Evolutionary conservation across 2,888 invertebrate species (phyloP).

Genomic region (Volucella zonaria): DNA sequence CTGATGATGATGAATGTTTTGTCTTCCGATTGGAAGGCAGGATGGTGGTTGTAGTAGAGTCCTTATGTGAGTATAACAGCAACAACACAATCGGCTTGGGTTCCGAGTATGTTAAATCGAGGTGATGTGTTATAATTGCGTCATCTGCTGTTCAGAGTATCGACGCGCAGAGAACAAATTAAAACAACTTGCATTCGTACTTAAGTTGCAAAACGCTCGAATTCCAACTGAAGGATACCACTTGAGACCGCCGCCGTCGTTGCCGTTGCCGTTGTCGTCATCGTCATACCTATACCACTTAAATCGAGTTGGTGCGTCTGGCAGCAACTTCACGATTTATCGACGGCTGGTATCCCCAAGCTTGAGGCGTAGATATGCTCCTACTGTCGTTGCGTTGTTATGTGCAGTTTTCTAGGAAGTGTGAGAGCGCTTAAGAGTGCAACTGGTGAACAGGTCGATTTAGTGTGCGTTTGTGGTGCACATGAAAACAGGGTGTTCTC

Average conservation of each 20-base stretch:
- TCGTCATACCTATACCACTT: slow-evolving; percentile 4
- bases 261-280: too few relatives aligned
- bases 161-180: slow-evolving; percentile 56
- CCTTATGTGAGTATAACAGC: neutral
- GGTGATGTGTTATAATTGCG: slow-evolving; percentile 72
- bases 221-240: slow-evolving; percentile 66
- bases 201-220: slow-evolving; percentile 62
- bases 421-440: slow-evolving; percentile 38
- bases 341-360: slow-evolving; percentile 43
- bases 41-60: neutral
- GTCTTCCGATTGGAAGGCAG: slow-evolving; percentile 17
- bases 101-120: slow-evolving; percentile 54
- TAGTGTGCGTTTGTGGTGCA: slow-evolving; percentile 1
- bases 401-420: slow-evolving; percentile 6
- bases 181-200: slow-evolving; percentile 66
- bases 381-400: slow-evolving; percentile 15
- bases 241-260: slow-evolving; percentile 61
- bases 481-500: slow-evolving; percentile 49
- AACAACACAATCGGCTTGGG: slow-evolving; percentile 16
- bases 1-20: slow-evolving; percentile 53
- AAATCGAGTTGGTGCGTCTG: slow-evolving; percentile 27
- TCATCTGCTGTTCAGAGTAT: slow-evolving; percentile 64
- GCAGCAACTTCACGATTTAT: slow-evolving; percentile 53
- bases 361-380: slow-evolving; percentile 10
- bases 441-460: slow-evolving; percentile 51